Conservation (phyloP, 2,113 vertebrate species). For the Solea solea region DNA sequence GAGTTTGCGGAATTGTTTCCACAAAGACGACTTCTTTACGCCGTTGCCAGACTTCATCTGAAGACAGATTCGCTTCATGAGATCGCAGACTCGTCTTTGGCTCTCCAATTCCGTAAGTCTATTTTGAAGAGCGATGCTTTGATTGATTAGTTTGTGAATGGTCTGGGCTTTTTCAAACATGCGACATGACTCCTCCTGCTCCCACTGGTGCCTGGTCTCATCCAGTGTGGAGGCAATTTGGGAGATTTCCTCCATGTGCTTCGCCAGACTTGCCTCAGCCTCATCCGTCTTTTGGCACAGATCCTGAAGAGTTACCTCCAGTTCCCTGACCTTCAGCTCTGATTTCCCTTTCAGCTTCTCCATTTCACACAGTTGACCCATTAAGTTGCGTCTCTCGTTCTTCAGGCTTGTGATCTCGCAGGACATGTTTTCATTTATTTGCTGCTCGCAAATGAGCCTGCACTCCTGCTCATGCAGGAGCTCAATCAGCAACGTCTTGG, state of each 20-base stretch:
- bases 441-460: background rate
- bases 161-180: background rate
- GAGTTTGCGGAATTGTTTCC: background rate
- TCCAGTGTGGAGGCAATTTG: background rate
- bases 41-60: background rate
- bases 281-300: background rate
- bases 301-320: background rate
- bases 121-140: background rate
- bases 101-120: background rate
- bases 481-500: background rate
- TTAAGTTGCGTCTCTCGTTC: background rate
- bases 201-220: background rate
- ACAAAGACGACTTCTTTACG: background rate
- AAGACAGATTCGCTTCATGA: background rate
- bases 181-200: background rate
- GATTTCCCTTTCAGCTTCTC: background rate
- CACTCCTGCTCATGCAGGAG: background rate
- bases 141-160: background rate
- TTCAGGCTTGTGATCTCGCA: background rate
- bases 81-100: background rate
- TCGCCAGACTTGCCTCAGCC: background rate
- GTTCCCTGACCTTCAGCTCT: background rate
- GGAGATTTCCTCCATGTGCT: background rate
- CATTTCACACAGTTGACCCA: background rate
- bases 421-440: background rate